These are phyloP conservation scores for Tursiops truncatus DNA, from an alignment of 2,113 vertebrate species.

Conservation along the genomic window DNA sequence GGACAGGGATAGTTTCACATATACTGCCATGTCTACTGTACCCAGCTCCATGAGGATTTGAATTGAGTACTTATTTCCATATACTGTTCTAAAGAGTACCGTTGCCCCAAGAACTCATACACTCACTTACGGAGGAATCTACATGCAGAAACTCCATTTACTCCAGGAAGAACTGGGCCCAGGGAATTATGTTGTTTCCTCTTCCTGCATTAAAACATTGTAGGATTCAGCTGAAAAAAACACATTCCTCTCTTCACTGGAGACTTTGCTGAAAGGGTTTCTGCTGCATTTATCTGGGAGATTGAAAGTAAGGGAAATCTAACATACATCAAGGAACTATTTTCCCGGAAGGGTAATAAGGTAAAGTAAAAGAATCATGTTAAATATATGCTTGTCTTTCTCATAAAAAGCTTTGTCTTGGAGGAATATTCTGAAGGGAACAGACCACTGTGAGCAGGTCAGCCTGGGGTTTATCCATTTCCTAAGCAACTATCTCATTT, in stretches of 20 bases:
- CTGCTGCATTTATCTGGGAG: not conserved
- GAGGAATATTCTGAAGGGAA: not conserved
- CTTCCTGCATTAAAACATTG: not conserved
- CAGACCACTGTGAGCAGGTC: not conserved
- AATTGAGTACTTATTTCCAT: not conserved
- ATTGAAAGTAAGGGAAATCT: conserved; percentile 8
- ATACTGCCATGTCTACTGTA: not conserved
- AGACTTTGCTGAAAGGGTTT: not conserved
- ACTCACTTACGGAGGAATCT: not conserved
- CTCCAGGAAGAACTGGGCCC: not conserved
- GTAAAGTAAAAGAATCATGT: not conserved
- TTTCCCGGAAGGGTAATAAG: conserved; percentile 3
- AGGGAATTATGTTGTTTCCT: not conserved
- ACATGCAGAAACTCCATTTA: not conserved
- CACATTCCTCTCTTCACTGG: not conserved
- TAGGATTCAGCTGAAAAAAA: not conserved
- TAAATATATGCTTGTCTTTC: not conserved
- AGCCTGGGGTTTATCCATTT: conserved; percentile 37
- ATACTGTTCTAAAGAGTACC: not conserved
- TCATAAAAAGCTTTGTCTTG: not conserved
- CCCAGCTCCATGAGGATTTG: not conserved
- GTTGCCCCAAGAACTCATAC: not conserved
- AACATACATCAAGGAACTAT: not conserved
- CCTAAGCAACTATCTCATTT: conserved; percentile 51
- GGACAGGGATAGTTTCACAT: not conserved